Evolutionary conservation across 1,140 invertebrate genomes (phyloP).

Genomic region (Carposina sasakii): DNA sequence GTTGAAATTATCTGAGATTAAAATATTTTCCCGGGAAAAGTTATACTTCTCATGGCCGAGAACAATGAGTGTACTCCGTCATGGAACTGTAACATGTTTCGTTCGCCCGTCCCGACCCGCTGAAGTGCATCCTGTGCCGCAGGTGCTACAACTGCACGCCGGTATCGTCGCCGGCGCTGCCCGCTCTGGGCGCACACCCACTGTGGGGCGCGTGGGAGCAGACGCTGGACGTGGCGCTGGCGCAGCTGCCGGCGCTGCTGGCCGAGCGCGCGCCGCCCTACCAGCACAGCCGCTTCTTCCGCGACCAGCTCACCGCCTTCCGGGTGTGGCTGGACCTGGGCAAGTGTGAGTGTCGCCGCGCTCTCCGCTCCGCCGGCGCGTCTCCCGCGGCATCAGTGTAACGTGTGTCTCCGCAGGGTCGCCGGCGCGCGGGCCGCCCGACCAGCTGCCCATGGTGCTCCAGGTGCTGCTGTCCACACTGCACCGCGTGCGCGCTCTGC

Average conservation of each 20-base stretch:
- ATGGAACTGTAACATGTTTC: too few species aligned
- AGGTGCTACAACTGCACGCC: slow-evolving; percentile 96
- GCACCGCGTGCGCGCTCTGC: slow-evolving; percentile 94
- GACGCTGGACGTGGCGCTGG: slow-evolving; percentile 93
- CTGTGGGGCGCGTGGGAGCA: slow-evolving; percentile 99
- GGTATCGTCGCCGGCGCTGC: slow-evolving; percentile 91
- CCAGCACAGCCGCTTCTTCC: slow-evolving; percentile 93
- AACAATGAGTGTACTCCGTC: too few species aligned
- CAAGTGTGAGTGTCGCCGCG: slow-evolving; percentile 33
- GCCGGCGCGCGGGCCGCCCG: slow-evolving; percentile 86
- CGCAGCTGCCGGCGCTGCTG: slow-evolving; percentile 87
- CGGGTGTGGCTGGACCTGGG: slow-evolving; percentile 94
- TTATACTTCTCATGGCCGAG: too few species aligned
- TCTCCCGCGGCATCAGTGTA: background rate
- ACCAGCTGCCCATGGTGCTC: slow-evolving; percentile 97
- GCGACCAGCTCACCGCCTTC: slow-evolving; percentile 99
- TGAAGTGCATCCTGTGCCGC: background rate
- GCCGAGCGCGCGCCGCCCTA: slow-evolving; percentile 78
- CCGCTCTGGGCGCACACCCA: slow-evolving; percentile 90
- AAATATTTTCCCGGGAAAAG: too few species aligned
- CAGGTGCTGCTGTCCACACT: slow-evolving; percentile 98
- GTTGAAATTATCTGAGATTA: too few species aligned
- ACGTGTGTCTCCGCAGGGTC: slow-evolving; percentile 61
- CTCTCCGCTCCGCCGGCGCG: background rate
- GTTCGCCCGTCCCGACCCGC: background rate